These are phyloP conservation scores for Trypoxylus dichotomus DNA, from an alignment of 1,140 invertebrate species.

Conservation along the genomic window DNA sequence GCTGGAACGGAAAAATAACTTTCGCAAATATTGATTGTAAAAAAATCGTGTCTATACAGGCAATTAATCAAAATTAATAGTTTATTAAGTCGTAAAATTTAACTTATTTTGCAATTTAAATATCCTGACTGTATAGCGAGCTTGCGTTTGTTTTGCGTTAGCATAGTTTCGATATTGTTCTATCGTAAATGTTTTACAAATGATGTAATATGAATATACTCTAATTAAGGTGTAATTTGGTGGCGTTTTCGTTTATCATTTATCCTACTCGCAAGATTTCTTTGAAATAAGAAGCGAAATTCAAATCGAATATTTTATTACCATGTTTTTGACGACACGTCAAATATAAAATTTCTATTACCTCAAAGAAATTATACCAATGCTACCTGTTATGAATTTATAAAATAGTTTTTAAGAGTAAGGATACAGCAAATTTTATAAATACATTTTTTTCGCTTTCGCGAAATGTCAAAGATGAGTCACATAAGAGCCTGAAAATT, in stretches of 20 bases:
- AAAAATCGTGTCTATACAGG: not conserved
- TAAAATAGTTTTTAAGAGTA: too few species aligned
- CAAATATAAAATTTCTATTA: too few species aligned
- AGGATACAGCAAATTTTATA: too few species aligned
- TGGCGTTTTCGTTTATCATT: not conserved
- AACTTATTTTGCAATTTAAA: not conserved
- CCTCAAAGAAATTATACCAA: too few species aligned
- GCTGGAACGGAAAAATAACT: not conserved
- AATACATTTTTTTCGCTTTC: too few species aligned
- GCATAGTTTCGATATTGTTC: not conserved
- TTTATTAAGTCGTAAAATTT: not conserved
- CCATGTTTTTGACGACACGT: too few species aligned
- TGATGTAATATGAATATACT: not conserved
- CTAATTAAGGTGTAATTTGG: not conserved
- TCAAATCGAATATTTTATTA: too few species aligned
- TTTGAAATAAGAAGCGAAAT: too few species aligned
- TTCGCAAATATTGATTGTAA: not conserved
- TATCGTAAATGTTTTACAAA: not conserved
- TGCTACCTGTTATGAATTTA: too few species aligned
- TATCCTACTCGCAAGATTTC: too few species aligned
- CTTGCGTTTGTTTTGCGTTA: not conserved
- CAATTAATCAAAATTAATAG: conserved; percentile 4
- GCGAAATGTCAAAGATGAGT: too few species aligned
- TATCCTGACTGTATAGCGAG: not conserved
- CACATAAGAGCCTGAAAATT: too few species aligned